A percentile compares a stretch with the other conserved stretches of the same genome.
Conservation (phyloP, 2,113 vertebrate species). For the Thomomys bottae region DNA sequence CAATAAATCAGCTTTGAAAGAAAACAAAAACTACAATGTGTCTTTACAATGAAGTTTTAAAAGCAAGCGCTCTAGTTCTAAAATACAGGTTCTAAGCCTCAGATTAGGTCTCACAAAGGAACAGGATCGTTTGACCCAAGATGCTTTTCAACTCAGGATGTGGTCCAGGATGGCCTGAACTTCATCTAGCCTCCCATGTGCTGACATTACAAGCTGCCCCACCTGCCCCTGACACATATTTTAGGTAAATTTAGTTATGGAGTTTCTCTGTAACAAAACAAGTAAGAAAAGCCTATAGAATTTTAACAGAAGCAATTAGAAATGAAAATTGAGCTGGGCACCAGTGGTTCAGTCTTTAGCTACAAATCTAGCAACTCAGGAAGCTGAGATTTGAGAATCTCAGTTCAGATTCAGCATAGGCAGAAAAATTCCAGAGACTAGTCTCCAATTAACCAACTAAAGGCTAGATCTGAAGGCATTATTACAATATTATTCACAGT, state of each 20-base stretch:
- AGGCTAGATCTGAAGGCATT: no score
- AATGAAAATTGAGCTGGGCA: no score
- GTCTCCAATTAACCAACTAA: no score
- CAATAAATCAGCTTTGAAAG: neutral
- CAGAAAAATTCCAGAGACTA: no score
- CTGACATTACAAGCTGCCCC: no score
- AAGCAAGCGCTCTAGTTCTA: neutral
- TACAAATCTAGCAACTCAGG: no score
- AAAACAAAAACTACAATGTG: neutral
- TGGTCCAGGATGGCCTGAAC: neutral
- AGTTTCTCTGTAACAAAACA: conserved; percentile 12
- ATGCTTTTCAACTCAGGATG: neutral
- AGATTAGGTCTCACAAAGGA: neutral
- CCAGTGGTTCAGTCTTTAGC: no score
- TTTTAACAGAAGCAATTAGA: neutral
- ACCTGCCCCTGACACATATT: neutral
- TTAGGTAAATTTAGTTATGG: conserved; percentile 15
- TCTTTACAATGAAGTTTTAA: conserved; percentile 16
- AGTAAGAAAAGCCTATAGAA: neutral
- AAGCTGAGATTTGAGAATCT: no score
- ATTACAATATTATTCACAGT: neutral
- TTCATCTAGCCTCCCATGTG: neutral
- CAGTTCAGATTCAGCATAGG: no score
- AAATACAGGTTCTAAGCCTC: neutral
- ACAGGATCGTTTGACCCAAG: no score